phyloP scores from a whole-genome alignment of 2,797 vertebrate genomes.

The Gadopsis marmoratus region DNA sequence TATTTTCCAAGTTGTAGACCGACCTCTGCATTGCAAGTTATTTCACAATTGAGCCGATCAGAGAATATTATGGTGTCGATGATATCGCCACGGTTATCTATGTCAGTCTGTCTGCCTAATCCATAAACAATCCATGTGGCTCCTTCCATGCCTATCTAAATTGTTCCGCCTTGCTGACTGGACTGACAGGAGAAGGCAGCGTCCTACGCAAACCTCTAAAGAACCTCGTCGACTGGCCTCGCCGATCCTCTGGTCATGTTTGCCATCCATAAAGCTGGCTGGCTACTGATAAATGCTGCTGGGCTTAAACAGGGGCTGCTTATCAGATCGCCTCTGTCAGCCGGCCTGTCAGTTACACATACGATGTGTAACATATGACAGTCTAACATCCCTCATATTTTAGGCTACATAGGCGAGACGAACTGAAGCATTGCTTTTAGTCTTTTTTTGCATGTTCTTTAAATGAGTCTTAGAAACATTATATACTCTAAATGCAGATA shows the following conservation, averaged over 20 bases:
- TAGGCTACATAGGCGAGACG: too few relatives aligned
- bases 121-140: conserved; percentile 60
- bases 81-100: conserved; percentile 50
- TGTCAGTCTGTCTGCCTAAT: conserved; percentile 29
- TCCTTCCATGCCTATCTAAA: conserved; percentile 59
- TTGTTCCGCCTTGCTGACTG: conserved; percentile 39
- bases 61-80: conserved; percentile 11
- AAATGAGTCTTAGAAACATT: background rate
- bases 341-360: conserved; percentile 49
- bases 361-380: conserved; percentile 33
- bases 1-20: background rate
- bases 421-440: background rate
- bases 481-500: background rate
- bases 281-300: conserved; percentile 74
- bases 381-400: background rate
- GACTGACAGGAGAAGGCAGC: conserved; percentile 61
- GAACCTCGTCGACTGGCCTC: conserved; percentile 57
- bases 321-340: conserved; percentile 73
- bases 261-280: conserved; percentile 72
- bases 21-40: conserved; percentile 5
- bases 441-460: conserved; percentile 4
- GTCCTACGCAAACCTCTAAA: conserved; percentile 50
- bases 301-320: conserved; percentile 53
- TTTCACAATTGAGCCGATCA: conserved; percentile 26
- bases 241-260: conserved; percentile 57